A percentile compares a stretch with the other conserved stretches of the same genome.
Conservation (phyloP, 2,888 invertebrate species). For the Phorcus lineatus region DNA sequence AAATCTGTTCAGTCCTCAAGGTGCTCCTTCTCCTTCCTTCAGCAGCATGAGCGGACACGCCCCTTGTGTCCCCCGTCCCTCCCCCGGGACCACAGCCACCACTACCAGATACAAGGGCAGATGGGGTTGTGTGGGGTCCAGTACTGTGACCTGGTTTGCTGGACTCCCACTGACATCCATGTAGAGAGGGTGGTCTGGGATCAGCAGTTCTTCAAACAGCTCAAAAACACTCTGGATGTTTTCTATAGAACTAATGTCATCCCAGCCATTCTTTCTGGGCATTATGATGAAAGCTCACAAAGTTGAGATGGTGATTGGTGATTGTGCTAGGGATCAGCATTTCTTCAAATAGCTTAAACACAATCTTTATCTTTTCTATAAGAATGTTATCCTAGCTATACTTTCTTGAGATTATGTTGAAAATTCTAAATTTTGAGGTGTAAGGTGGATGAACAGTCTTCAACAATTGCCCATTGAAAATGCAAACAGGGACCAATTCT, state of each 20-base stretch:
- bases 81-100: not conserved
- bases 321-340: too few species aligned
- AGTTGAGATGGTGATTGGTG: not conserved
- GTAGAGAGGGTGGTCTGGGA: constrained; percentile 25
- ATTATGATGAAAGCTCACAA: not conserved
- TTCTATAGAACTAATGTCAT: not conserved
- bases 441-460: not conserved
- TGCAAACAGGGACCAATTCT: too few species aligned
- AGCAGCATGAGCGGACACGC: not conserved
- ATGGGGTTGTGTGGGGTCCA: constrained; percentile 27
- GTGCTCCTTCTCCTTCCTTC: not conserved
- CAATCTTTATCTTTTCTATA: too few species aligned
- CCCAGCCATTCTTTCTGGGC: not conserved
- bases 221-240: not conserved
- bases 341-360: too few species aligned
- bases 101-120: constrained; percentile 33
- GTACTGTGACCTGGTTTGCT: constrained; percentile 33
- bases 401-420: not conserved
- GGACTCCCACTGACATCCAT: constrained; percentile 25
- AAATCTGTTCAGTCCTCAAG: not conserved
- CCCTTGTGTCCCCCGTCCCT: not conserved
- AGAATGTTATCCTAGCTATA: not conserved
- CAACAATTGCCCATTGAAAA: too few species aligned
- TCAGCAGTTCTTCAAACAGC: not conserved
- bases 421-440: not conserved